phyloP scores from a whole-genome alignment of 2,113 vertebrate species.

The Daubentonia madagascariensis region DNA sequence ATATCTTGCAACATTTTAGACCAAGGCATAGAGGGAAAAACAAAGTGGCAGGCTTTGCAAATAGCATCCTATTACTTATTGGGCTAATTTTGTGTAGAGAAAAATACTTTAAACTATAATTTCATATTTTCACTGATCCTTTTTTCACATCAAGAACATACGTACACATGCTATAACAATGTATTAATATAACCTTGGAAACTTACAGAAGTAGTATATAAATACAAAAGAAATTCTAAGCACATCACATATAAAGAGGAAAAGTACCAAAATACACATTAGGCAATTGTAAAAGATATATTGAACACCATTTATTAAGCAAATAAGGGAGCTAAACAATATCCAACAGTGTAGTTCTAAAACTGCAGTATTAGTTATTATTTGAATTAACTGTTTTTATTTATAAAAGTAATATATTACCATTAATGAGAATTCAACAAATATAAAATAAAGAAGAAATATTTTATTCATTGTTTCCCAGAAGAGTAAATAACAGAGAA shows the following conservation, averaged over 20 bases:
- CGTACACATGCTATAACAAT: background rate
- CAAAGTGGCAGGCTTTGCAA: background rate
- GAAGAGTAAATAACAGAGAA: background rate
- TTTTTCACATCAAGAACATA: background rate
- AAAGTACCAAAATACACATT: background rate
- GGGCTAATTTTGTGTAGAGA: background rate
- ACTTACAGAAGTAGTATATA: background rate
- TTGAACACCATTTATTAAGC: background rate
- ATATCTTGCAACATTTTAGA: background rate
- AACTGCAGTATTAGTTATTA: background rate
- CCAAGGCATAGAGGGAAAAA: background rate
- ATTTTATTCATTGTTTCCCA: background rate
- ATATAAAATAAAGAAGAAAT: background rate
- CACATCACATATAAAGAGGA: background rate
- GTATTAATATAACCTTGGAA: background rate
- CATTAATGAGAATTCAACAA: slow-evolving; percentile 12
- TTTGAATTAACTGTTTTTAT: background rate
- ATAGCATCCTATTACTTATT: background rate
- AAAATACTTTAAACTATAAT: background rate
- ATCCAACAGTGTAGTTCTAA: background rate
- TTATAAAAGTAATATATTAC: background rate
- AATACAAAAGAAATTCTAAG: background rate
- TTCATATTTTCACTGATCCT: background rate
- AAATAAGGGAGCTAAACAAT: background rate
- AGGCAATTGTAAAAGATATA: background rate